These are phyloP conservation scores for Crenichthys baileyi DNA, from an alignment of 2,797 vertebrate genomes.

Conservation along the genomic window DNA sequence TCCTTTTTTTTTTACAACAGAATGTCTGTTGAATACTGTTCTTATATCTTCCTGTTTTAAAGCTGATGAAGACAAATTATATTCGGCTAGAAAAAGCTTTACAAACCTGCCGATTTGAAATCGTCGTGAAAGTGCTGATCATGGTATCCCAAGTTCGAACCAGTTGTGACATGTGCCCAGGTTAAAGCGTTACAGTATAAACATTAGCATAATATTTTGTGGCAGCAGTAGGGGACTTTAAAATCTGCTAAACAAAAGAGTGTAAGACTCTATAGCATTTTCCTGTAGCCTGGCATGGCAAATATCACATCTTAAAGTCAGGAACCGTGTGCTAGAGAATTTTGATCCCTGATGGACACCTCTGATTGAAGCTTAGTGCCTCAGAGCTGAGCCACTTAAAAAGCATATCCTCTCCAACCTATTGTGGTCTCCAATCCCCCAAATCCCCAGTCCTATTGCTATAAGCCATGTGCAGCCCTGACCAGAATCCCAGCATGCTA, in stretches of 20 bases:
- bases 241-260: constrained; percentile 4
- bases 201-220: constrained; percentile 14
- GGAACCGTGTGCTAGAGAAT: constrained; percentile 48
- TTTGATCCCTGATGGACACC: constrained; percentile 45
- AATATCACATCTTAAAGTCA: constrained; percentile 29
- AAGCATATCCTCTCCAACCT: constrained; percentile 45
- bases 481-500: constrained; percentile 59
- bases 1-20: no score
- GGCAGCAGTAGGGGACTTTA: not conserved
- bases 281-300: not conserved
- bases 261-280: constrained; percentile 11
- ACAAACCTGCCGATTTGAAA: no score
- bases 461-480: constrained; percentile 47
- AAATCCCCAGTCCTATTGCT: constrained; percentile 29
- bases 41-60: no score
- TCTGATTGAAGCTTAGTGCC: constrained; percentile 53
- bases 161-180: not conserved
- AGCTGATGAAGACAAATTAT: no score
- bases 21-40: no score
- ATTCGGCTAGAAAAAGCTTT: no score
- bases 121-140: no score
- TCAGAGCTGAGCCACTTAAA: constrained; percentile 29
- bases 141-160: not conserved
- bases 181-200: constrained; percentile 16
- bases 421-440: constrained; percentile 37